Evolutionary conservation across 2,888 invertebrate species (phyloP).

Genomic region (Macrophya alboannulata): DNA sequence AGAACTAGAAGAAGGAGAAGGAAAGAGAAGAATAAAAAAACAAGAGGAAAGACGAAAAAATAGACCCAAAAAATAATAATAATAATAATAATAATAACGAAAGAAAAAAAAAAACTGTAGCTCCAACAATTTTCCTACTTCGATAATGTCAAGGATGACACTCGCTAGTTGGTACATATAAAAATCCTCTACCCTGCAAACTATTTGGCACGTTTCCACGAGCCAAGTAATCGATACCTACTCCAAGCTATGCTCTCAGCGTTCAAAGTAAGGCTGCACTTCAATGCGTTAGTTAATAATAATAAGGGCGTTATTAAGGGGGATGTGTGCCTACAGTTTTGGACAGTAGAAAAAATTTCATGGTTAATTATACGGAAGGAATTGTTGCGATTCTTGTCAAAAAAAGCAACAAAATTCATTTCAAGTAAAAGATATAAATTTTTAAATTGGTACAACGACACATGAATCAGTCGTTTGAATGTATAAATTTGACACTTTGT

Average conservation of each 20-base stretch:
- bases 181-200: constrained; percentile 30
- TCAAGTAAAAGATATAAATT: neutral
- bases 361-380: neutral
- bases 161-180: constrained; percentile 31
- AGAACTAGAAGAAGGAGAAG: neutral
- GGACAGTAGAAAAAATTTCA: neutral
- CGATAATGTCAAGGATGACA: constrained; percentile 53
- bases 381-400: too few species aligned
- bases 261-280: neutral
- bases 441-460: too few species aligned
- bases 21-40: too few species aligned
- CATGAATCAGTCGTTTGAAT: too few species aligned
- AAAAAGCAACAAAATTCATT: neutral
- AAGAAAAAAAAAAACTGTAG: neutral
- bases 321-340: neutral
- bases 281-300: neutral
- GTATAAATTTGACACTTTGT: too few species aligned
- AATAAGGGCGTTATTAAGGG: neutral
- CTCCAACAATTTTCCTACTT: constrained; percentile 14
- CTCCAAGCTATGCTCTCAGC: neutral
- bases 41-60: neutral
- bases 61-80: neutral
- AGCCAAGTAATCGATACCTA: constrained; percentile 45
- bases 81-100: neutral
- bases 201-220: constrained; percentile 51